Evolutionary conservation across 2,113 vertebrate genomes (phyloP).

Genomic region (Trichomycterus rosablanca): DNA sequence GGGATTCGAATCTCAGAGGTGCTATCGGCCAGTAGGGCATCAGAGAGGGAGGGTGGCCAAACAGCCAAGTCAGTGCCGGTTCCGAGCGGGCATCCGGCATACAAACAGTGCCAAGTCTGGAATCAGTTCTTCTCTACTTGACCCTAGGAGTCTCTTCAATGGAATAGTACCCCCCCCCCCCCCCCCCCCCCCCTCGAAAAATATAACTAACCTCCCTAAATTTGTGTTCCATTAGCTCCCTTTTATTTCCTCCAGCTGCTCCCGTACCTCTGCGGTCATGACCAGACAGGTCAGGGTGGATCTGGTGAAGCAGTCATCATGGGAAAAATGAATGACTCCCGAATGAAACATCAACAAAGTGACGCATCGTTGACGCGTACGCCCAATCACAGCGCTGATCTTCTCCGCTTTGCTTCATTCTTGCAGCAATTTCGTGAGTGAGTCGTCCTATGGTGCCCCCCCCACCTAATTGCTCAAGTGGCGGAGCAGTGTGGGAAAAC

Average conservation of each 20-base stretch:
- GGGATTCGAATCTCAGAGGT: too few species aligned
- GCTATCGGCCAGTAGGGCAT: too few species aligned
- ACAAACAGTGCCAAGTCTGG: too few species aligned
- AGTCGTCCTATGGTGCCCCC: neutral
- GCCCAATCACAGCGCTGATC: neutral
- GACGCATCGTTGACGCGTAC: neutral
- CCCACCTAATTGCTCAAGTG: constrained; percentile 8
- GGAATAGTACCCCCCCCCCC: too few species aligned
- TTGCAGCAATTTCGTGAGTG: neutral
- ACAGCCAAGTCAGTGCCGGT: too few species aligned
- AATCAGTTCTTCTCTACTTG: too few species aligned
- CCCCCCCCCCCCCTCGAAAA: too few species aligned
- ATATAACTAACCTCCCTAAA: too few species aligned
- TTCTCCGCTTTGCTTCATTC: neutral
- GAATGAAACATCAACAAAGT: constrained; percentile 1
- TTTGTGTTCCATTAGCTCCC: constrained; percentile 1
- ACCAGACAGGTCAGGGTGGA: constrained; percentile 10
- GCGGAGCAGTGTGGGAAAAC: neutral
- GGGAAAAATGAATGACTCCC: neutral
- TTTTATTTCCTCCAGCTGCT: constrained; percentile 2
- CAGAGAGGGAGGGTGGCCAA: too few species aligned
- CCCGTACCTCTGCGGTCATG: neutral
- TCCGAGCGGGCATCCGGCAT: too few species aligned
- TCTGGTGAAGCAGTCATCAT: neutral
- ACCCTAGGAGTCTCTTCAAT: too few species aligned